Conservation (phyloP, 2,888 invertebrate genomes). For the Clusia tigrina region DNA sequence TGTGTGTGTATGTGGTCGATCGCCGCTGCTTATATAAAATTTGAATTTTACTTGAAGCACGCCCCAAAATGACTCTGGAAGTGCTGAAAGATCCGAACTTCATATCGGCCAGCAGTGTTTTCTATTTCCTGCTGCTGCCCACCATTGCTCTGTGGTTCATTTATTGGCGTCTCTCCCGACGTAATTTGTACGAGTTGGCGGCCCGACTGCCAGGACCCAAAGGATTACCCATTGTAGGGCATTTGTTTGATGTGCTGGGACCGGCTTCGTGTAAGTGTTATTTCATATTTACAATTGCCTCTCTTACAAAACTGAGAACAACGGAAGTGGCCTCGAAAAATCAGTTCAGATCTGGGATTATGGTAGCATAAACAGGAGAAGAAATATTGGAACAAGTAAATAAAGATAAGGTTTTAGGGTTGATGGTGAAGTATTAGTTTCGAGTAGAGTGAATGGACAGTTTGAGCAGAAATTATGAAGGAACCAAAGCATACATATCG, state of each 20-base stretch:
- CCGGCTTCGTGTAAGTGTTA: slow-evolving; percentile 71
- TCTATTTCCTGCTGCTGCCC: slow-evolving; percentile 77
- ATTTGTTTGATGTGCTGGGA: slow-evolving; percentile 77
- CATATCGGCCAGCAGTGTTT: slow-evolving; percentile 71
- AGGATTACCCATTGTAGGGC: slow-evolving; percentile 78
- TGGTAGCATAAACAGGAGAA: too few species aligned
- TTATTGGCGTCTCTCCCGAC: slow-evolving; percentile 80
- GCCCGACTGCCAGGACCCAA: slow-evolving; percentile 76
- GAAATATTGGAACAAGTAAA: too few species aligned
- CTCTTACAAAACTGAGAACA: too few species aligned
- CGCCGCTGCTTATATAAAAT: background rate
- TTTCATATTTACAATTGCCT: background rate
- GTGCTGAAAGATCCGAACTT: slow-evolving; percentile 59
- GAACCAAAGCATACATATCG: too few species aligned
- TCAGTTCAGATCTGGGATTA: too few species aligned
- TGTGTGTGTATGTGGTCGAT: background rate
- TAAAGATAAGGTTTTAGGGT: too few species aligned
- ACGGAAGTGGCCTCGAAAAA: too few species aligned
- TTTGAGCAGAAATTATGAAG: too few species aligned
- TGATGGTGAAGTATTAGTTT: too few species aligned
- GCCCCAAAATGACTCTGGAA: slow-evolving; percentile 55
- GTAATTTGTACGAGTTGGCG: slow-evolving; percentile 75
- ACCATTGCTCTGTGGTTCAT: slow-evolving; percentile 75
- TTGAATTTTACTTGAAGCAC: slow-evolving; percentile 3
- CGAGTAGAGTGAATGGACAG: too few species aligned